Evolutionary conservation across 1,140 invertebrate genomes (phyloP).

Genomic region (Hyles vespertilio): DNA sequence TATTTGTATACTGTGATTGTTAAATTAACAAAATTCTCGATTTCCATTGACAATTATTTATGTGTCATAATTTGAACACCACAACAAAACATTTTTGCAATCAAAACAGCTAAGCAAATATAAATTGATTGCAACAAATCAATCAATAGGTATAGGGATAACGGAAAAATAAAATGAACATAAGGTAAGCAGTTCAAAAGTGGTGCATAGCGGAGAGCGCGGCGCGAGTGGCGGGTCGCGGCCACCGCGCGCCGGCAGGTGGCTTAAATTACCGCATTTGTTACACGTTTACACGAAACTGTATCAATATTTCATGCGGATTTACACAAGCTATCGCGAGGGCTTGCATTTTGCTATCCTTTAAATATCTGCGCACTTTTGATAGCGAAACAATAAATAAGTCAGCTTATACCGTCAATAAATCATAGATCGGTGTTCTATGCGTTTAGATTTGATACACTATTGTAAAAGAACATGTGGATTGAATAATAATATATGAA

Average conservation of each 20-base stretch:
- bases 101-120: too few species aligned
- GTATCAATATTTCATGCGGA: constrained; percentile 75
- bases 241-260: constrained; percentile 57
- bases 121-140: too few species aligned
- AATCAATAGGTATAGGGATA: constrained; percentile 19
- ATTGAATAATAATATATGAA: too few species aligned
- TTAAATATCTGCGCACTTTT: constrained; percentile 46
- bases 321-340: constrained; percentile 65
- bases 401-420: too few species aligned
- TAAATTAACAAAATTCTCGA: too few species aligned
- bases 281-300: constrained; percentile 75
- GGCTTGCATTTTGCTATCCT: constrained; percentile 61
- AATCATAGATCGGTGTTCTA: too few species aligned
- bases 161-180: constrained; percentile 32
- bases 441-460: too few species aligned
- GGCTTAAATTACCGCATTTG: constrained; percentile 75
- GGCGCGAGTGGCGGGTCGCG: constrained; percentile 38
- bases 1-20: too few species aligned
- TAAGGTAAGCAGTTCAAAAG: constrained; percentile 52
- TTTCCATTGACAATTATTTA: too few species aligned
- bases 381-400: constrained; percentile 9
- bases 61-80: too few species aligned
- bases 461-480: too few species aligned
- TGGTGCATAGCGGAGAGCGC: constrained; percentile 46
- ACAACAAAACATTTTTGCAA: too few species aligned